These are phyloP conservation scores for Cataglyphis hispanica DNA, from an alignment of 1,140 invertebrate genomes.

Conservation along the genomic window DNA sequence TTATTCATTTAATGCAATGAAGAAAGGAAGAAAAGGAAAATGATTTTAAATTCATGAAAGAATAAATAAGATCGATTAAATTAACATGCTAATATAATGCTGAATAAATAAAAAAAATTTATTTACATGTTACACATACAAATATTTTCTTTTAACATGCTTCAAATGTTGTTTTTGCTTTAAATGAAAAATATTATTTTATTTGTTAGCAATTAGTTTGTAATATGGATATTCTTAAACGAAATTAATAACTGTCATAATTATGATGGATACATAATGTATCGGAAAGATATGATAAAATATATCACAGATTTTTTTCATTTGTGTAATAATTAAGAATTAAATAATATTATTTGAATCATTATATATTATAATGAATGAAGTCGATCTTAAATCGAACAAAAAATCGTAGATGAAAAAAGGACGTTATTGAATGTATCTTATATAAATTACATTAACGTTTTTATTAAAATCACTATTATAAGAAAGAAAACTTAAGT, in stretches of 20 bases:
- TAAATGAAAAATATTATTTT: conserved; percentile 20
- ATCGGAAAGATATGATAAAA: not conserved
- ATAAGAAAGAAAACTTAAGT: not conserved
- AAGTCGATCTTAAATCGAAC: not conserved
- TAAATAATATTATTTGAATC: not conserved
- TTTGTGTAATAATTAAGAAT: not conserved
- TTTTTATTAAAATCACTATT: not conserved
- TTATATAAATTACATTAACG: not conserved
- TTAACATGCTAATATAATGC: not conserved
- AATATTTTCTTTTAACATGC: not conserved
- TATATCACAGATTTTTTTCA: not conserved
- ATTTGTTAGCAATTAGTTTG: not conserved
- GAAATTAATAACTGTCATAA: not conserved
- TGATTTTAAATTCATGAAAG: not conserved
- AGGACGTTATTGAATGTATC: not conserved
- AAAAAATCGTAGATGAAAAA: not conserved
- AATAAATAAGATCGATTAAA: not conserved
- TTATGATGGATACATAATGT: not conserved
- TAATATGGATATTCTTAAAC: not conserved
- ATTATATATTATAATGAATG: not conserved
- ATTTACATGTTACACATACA: not conserved
- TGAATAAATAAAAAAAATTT: not conserved
- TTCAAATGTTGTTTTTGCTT: not conserved
- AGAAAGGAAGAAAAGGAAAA: not conserved
- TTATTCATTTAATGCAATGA: conserved; percentile 7